Evolutionary conservation across 2,888 invertebrate species (phyloP).

Genomic region (Kryphioiulus occultus): DNA sequence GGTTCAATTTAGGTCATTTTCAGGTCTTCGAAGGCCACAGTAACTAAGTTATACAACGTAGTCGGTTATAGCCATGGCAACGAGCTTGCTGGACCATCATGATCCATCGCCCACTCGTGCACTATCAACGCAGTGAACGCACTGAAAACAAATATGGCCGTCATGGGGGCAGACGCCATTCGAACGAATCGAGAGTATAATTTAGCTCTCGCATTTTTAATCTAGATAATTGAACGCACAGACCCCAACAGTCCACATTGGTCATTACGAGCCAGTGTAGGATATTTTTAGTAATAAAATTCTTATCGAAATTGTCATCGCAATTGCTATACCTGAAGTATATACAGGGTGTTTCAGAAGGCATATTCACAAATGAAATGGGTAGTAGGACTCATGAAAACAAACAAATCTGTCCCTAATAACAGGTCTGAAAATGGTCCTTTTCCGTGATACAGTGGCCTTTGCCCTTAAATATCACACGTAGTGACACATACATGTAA

Average conservation of each 20-base stretch:
- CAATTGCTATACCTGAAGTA: too few species aligned
- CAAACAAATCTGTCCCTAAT: too few species aligned
- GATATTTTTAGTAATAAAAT: neutral
- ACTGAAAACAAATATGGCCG: neutral
- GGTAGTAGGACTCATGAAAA: too few species aligned
- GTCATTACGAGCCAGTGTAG: neutral
- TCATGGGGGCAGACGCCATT: neutral
- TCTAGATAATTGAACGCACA: neutral
- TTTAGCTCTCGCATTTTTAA: neutral
- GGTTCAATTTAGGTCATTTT: conserved; percentile 39
- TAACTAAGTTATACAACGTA: neutral
- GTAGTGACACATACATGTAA: too few species aligned
- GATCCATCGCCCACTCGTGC: neutral
- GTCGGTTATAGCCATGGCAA: conserved; percentile 32
- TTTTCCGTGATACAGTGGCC: too few species aligned
- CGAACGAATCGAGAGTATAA: neutral
- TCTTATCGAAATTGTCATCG: neutral
- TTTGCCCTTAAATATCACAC: too few species aligned
- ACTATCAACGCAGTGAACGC: neutral
- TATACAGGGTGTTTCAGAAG: too few species aligned
- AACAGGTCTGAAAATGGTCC: too few species aligned
- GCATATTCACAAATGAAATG: too few species aligned
- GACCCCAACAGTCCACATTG: neutral
- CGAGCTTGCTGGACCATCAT: conserved; percentile 30
- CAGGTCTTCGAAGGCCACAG: neutral